Percentiles rank a stretch among this genome's conserved stretches.
Evolutionary conservation across 2,113 vertebrate species (phyloP).

Genomic region (Ageneiosus marmoratus): DNA sequence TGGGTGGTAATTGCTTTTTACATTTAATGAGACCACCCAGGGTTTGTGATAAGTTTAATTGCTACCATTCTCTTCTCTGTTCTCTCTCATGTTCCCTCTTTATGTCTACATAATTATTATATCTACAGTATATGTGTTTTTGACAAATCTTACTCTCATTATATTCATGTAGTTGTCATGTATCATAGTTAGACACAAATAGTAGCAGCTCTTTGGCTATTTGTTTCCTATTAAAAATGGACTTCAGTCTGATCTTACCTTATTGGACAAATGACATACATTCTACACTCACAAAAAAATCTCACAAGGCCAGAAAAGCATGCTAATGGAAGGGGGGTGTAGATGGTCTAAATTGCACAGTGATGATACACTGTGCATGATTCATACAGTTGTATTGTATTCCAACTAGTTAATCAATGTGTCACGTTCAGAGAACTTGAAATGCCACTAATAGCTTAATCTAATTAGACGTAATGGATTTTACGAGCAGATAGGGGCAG

Average conservation of each 20-base stretch:
- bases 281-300: background rate
- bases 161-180: background rate
- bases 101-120: background rate
- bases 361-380: constrained; percentile 8
- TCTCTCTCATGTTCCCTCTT: constrained; percentile 13
- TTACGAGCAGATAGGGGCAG: constrained; percentile 20
- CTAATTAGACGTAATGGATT: constrained; percentile 23
- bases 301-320: background rate
- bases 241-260: background rate
- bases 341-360: background rate
- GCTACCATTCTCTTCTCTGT: constrained; percentile 30
- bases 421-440: constrained; percentile 10
- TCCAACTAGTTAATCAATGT: constrained; percentile 19
- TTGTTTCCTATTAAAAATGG: background rate
- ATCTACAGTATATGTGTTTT: background rate
- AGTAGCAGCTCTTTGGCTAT: background rate
- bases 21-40: constrained; percentile 54
- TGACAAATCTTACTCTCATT: background rate
- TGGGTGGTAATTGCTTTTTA: constrained; percentile 42
- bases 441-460: background rate
- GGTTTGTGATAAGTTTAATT: constrained; percentile 40
- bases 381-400: constrained; percentile 18
- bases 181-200: background rate
- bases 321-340: background rate
- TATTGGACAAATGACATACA: background rate